Percentiles rank a stretch among this genome's conserved stretches.
phyloP scores from a whole-genome alignment of 2,888 invertebrate genomes.

The Aphodius granarius region DNA sequence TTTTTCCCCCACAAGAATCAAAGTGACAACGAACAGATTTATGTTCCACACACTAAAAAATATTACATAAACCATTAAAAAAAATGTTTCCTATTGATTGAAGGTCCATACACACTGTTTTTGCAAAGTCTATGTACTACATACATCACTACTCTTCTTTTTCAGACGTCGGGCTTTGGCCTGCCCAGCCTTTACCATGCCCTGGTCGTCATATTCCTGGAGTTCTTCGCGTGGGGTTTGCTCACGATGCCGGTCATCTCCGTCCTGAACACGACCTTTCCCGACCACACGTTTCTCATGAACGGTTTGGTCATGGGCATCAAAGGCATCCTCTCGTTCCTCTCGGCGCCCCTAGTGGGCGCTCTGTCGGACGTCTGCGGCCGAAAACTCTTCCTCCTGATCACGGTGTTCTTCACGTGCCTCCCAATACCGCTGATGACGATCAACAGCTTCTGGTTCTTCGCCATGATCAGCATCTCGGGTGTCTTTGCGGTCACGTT shows the following conservation, averaged over 20 bases:
- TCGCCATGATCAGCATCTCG: slow-evolving; percentile 98
- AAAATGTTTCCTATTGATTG: too few relatives aligned
- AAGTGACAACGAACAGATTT: too few relatives aligned
- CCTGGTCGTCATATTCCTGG: slow-evolving; percentile 97
- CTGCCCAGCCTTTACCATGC: slow-evolving; percentile 98
- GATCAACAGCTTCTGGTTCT: slow-evolving; percentile 92
- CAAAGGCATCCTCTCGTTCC: slow-evolving; percentile 92
- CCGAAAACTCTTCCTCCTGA: slow-evolving; percentile 93
- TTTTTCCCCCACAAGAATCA: too few relatives aligned
- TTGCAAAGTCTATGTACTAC: too few relatives aligned
- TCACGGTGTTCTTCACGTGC: slow-evolving; percentile 98
- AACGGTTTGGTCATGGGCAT: slow-evolving; percentile 97
- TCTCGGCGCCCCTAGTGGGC: slow-evolving; percentile 96
- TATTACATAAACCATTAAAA: too few relatives aligned
- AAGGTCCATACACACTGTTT: too few relatives aligned
- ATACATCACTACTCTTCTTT: slow-evolving; percentile 40
- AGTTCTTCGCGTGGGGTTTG: slow-evolving; percentile 99
- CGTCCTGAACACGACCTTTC: slow-evolving; percentile 94
- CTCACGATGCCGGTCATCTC: slow-evolving; percentile 96
- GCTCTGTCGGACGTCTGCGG: slow-evolving; percentile 99
- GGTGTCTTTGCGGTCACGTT: slow-evolving; percentile 99
- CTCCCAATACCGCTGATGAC: slow-evolving; percentile 98
- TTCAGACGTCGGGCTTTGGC: slow-evolving; percentile 83
- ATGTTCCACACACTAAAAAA: too few relatives aligned
- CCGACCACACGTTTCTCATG: slow-evolving; percentile 98